Evolutionary conservation across 2,113 vertebrate species (phyloP).

Genomic region (Thalassarche chlororhynchos): DNA sequence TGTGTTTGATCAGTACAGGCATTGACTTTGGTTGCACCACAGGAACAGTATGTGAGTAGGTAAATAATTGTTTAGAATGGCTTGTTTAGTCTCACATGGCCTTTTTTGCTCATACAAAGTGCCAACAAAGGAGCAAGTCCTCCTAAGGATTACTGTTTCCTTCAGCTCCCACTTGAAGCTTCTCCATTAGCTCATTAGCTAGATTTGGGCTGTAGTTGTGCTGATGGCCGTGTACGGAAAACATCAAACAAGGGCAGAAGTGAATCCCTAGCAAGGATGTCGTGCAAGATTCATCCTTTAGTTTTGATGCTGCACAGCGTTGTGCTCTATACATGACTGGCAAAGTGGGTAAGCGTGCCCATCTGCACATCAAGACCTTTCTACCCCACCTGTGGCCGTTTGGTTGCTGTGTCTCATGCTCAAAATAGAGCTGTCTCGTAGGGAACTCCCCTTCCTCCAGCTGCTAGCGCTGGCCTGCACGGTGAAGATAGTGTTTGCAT

Average conservation of each 20-base stretch:
- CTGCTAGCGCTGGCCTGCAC: not conserved
- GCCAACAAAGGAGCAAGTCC: not conserved
- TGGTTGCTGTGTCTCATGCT: not conserved
- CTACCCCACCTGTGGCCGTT: not conserved
- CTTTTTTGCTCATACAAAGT: not conserved
- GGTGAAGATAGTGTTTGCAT: not conserved
- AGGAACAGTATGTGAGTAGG: not conserved
- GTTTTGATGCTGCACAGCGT: not conserved
- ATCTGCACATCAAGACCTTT: not conserved
- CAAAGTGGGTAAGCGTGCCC: not conserved
- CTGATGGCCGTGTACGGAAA: accelerated
- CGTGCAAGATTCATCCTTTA: not conserved
- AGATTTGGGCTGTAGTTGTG: not conserved
- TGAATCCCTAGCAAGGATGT: not conserved
- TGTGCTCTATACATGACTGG: not conserved
- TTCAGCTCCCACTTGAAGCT: not conserved
- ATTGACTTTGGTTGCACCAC: not conserved
- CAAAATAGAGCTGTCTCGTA: not conserved
- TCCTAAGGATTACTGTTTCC: not conserved
- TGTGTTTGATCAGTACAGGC: not conserved
- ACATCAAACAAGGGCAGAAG: not conserved
- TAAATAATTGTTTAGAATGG: not conserved
- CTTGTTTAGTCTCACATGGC: not conserved
- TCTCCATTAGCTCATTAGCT: not conserved
- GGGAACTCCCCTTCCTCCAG: not conserved